Evolutionary conservation across 2,888 invertebrate genomes (phyloP), one percentile per base, ranked within the genome.

Genomic region (Stratiomys singularior): DNA sequence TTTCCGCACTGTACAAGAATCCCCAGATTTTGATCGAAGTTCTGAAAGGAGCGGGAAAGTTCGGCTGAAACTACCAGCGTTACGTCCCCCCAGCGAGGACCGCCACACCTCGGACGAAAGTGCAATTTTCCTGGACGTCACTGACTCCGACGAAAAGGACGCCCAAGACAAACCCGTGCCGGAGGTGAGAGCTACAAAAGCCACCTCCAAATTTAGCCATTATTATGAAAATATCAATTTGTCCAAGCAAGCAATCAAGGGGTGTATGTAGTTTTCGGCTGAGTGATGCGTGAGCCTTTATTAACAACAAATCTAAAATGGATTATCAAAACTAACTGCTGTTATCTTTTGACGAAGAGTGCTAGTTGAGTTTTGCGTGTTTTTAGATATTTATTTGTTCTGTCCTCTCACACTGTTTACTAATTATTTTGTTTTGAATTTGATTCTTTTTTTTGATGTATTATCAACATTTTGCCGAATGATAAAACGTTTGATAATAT

Each of bases 201-300:
- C 83, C 81, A 82, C 84, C 76, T 85, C 88, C 81, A 89, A 89
- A 89, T 88, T 86, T 81, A 88, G 85, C 82, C 86, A 85, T 83
- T 89, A 89, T 81, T 85, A 85, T 82, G 88, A 88, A 81, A 87
- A 86, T 80, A 88, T 88, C 80, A 58, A 58, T 15, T 88, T 89
- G 82, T 89, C 90, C 82, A 89, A 90, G 82, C 89, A 90, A 84
- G 89, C 90, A 80, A 88, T 90, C 83, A 90, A 89, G 86, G 88
- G 89, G 80, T 89, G 89, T 84, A 85, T 90, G 82, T 89, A 83
- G 83, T 79, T 9, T 4, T 9, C 52, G 15, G 52, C 5, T 13
- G 23, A 44, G 47, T 37, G 37, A 37, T n/a, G 25, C 23, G 25
- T 69, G 69, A 21, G 30, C 15, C 47, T 69, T 69, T 13, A 25